A percentile compares a stretch with the other conserved stretches of the same genome.
Conservation (phyloP, 2,888 invertebrate species). For the Rotaria sp. region DNA sequence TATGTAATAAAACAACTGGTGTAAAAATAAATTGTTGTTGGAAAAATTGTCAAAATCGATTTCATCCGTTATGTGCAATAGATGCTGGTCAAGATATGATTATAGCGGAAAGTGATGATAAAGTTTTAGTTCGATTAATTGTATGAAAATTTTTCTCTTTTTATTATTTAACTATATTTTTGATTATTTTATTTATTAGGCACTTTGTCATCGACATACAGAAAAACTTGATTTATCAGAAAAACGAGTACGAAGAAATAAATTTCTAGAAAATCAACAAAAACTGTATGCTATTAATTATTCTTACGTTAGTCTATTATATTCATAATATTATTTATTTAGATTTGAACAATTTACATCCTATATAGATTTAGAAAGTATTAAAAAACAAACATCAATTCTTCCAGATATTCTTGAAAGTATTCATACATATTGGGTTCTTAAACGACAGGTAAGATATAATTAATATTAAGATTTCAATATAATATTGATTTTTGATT, state of each 20-base stretch:
- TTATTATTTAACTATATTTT: not conserved
- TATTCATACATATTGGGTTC: not conserved
- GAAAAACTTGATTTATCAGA: not conserved
- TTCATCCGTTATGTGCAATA: not conserved
- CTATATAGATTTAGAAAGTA: not conserved
- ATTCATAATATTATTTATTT: not conserved
- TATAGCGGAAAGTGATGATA: slow-evolving; percentile 9
- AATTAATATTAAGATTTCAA: not conserved
- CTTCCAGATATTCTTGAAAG: not conserved
- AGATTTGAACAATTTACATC: not conserved
- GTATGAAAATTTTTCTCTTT: not conserved
- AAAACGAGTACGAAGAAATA: not conserved
- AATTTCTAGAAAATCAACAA: not conserved
- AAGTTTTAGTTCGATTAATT: not conserved
- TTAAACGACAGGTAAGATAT: not conserved
- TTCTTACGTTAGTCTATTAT: not conserved
- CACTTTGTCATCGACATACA: not conserved
- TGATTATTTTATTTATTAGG: not conserved
- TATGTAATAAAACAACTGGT: not conserved
- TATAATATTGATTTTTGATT: not conserved
- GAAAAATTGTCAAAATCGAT: not conserved
- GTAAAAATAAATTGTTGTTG: not conserved
- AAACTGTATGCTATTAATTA: not conserved
- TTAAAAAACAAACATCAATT: not conserved
- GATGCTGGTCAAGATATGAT: not conserved